Evolutionary conservation across 2,113 vertebrate species (phyloP).

Genomic region (Otocyon megalotis): DNA sequence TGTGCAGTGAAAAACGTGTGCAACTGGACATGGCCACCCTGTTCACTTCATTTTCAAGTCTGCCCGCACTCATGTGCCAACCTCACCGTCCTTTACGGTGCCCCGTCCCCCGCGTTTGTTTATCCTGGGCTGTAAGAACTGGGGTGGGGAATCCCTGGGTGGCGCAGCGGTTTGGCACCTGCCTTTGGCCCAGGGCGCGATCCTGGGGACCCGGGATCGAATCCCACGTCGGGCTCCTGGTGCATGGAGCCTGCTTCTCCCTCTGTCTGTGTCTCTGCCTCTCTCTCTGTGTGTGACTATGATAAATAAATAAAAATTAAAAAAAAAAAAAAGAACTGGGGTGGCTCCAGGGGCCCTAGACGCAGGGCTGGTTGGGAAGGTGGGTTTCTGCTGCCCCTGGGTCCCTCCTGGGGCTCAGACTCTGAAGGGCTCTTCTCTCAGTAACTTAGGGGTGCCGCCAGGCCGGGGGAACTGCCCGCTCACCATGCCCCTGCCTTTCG

Average conservation of each 20-base stretch:
- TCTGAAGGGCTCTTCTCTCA: constrained; percentile 85
- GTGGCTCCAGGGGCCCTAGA: too few species aligned
- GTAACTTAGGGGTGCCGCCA: constrained; percentile 96
- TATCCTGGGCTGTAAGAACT: neutral
- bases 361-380: neutral
- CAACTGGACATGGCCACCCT: accelerated
- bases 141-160: too few species aligned
- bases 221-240: too few species aligned
- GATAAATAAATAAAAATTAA: too few species aligned
- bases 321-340: neutral
- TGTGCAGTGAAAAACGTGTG: neutral
- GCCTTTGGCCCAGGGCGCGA: too few species aligned
- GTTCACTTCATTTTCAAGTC: neutral
- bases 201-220: too few species aligned
- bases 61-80: neutral
- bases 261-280: too few species aligned
- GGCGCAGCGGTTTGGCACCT: too few species aligned
- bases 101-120: accelerated
- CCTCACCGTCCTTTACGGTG: neutral
- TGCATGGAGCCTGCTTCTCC: too few species aligned
- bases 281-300: too few species aligned
- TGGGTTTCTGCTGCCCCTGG: neutral
- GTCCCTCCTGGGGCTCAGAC: neutral
- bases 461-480: constrained; percentile 97
- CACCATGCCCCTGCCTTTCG: constrained; percentile 94